Evolutionary conservation across 2,113 vertebrate genomes (phyloP).

Genomic region (Dascyllus trimaculatus): DNA sequence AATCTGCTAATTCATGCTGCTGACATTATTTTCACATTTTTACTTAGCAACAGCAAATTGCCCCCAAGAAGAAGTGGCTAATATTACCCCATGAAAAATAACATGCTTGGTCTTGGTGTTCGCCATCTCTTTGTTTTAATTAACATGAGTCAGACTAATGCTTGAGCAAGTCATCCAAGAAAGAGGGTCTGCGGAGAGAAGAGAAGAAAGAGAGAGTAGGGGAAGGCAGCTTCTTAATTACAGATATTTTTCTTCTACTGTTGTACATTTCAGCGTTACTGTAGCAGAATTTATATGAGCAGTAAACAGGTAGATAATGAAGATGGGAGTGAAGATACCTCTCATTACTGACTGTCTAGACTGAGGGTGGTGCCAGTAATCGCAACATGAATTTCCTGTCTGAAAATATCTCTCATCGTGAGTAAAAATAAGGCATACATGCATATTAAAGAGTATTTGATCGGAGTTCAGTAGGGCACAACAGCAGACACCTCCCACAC

Average conservation of each 20-base stretch:
- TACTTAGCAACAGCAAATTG: slow-evolving; percentile 52
- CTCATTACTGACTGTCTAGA: slow-evolving; percentile 51
- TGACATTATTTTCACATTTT: slow-evolving; percentile 58
- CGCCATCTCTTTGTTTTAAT: slow-evolving; percentile 34
- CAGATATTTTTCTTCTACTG: slow-evolving; percentile 8
- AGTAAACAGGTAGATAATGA: slow-evolving; percentile 39
- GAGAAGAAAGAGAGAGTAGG: background rate
- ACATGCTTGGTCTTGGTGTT: slow-evolving; percentile 12
- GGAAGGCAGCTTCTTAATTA: slow-evolving; percentile 42
- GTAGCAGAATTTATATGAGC: slow-evolving; percentile 17
- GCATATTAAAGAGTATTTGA: slow-evolving; percentile 40
- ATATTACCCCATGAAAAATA: slow-evolving; percentile 38
- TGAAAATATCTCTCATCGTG: slow-evolving; percentile 8
- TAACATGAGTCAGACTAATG: slow-evolving; percentile 44
- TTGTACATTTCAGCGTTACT: background rate
- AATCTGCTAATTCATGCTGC: slow-evolving; percentile 71
- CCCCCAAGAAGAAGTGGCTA: slow-evolving; percentile 30
- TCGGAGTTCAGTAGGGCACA: slow-evolving; percentile 24
- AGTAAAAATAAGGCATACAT: slow-evolving; percentile 24
- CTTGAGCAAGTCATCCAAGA: slow-evolving; percentile 15
- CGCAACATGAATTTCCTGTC: slow-evolving; percentile 9
- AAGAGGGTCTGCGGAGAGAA: background rate
- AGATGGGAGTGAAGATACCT: slow-evolving; percentile 28
- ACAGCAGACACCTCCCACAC: slow-evolving; percentile 3
- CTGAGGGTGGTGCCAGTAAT: slow-evolving; percentile 29